These are phyloP conservation scores for Lochmaea capreae DNA, from an alignment of 2,888 invertebrate species.

Conservation along the genomic window DNA sequence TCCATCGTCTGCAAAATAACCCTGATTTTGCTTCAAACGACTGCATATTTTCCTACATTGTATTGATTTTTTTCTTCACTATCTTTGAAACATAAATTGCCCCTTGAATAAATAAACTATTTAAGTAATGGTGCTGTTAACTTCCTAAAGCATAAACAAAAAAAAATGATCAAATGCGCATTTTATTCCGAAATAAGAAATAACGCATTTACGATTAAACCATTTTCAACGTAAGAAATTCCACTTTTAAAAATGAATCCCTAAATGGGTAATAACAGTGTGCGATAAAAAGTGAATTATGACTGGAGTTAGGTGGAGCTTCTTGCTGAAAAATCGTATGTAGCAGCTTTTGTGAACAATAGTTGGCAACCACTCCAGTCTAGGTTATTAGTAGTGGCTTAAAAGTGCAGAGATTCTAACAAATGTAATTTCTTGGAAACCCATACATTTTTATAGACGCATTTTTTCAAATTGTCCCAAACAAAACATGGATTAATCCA, in stretches of 20 bases:
- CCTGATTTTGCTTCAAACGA: too few species aligned
- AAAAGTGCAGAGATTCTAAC: constrained; percentile 27
- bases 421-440: constrained; percentile 18
- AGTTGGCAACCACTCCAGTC: constrained; percentile 31
- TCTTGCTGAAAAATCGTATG: constrained; percentile 29
- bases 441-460: too few species aligned
- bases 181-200: not conserved
- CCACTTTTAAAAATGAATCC: constrained; percentile 14
- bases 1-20: too few species aligned
- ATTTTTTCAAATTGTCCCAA: not conserved
- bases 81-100: too few species aligned
- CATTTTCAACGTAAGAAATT: not conserved
- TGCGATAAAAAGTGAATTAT: constrained; percentile 24
- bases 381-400: constrained; percentile 22
- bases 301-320: constrained; percentile 22
- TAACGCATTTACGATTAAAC: not conserved
- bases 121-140: too few species aligned
- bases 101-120: too few species aligned
- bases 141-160: not conserved
- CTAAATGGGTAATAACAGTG: constrained; percentile 22
- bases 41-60: too few species aligned
- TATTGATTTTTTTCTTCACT: too few species aligned
- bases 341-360: constrained; percentile 29
- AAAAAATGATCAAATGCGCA: not conserved
- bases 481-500: not conserved